A percentile compares a stretch with the other conserved stretches of the same genome.
Evolutionary conservation across 2,888 invertebrate genomes (phyloP).

Genomic region (Bedellia somnulentella): DNA sequence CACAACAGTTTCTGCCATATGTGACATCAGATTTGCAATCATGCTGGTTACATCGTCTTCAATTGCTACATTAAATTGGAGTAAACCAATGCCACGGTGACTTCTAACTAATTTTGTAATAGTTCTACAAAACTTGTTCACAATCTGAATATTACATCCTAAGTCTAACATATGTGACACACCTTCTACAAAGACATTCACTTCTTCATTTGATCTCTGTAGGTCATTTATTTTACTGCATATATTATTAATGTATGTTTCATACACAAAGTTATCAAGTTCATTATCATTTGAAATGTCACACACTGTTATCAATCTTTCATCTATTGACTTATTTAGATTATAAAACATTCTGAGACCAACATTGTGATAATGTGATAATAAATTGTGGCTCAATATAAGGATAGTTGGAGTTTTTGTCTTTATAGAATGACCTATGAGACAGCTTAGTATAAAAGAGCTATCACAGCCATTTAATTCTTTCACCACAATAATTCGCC

Average conservation of each 20-base stretch:
- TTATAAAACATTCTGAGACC: conserved; percentile 76
- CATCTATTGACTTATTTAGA: conserved; percentile 47
- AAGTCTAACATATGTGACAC: conserved; percentile 71
- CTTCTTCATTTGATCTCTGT: conserved; percentile 30
- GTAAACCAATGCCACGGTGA: conserved; percentile 38
- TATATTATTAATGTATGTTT: no score
- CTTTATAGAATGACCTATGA: conserved; percentile 65
- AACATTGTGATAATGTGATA: conserved; percentile 73
- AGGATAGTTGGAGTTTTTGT: conserved; percentile 63
- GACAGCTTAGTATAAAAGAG: conserved; percentile 70
- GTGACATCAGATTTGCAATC: conserved; percentile 62
- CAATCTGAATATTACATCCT: conserved; percentile 50
- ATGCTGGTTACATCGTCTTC: conserved; percentile 59
- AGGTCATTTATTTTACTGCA: no score
- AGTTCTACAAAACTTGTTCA: conserved; percentile 49
- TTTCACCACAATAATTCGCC: conserved; percentile 65
- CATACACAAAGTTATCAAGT: no score
- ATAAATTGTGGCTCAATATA: conserved; percentile 69
- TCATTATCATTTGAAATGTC: no score
- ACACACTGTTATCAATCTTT: no score
- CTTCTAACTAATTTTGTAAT: conserved; percentile 31
- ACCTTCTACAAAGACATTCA: conserved; percentile 71
- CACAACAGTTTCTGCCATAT: conserved; percentile 65
- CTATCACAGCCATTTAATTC: conserved; percentile 73
- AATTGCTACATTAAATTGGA: conserved; percentile 62